Percentiles rank a stretch among this genome's conserved stretches.
phyloP scores from a whole-genome alignment of 2,113 vertebrate genomes.

The Echinops telfairi region DNA sequence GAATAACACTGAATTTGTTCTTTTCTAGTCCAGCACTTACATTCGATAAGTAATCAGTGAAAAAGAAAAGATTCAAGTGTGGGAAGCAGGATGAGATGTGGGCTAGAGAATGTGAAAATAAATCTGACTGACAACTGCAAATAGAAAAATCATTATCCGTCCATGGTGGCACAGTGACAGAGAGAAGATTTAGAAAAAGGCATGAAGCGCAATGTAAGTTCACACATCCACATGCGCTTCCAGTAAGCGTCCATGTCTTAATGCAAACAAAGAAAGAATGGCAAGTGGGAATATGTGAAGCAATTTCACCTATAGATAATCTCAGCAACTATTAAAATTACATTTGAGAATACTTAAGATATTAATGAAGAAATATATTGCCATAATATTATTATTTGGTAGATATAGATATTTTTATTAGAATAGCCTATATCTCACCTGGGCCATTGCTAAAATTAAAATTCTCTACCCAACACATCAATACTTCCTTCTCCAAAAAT shows the following conservation, averaged over 20 bases:
- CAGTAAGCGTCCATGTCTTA: not conserved
- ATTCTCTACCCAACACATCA: not conserved
- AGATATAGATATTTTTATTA: not conserved
- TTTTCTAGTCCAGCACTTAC: not conserved
- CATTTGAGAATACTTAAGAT: not conserved
- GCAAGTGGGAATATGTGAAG: not conserved
- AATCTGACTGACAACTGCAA: not conserved
- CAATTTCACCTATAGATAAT: not conserved
- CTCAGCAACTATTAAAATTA: not conserved
- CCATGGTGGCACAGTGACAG: not conserved
- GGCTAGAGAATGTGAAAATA: not conserved
- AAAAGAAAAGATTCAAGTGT: not conserved
- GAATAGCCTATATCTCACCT: not conserved
- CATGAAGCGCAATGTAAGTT: not conserved
- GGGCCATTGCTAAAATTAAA: constrained; percentile 3
- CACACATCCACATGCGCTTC: not conserved
- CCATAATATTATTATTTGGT: not conserved
- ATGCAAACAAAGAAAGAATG: not conserved
- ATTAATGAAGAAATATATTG: not conserved
- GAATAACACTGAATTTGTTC: not conserved
- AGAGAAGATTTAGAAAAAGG: not conserved
- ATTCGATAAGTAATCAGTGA: not conserved
- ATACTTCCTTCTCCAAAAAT: not conserved
- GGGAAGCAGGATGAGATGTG: not conserved
- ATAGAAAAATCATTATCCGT: not conserved